Evolutionary conservation across 2,797 vertebrate species (phyloP).

Genomic region (Eulemur rubriventer): DNA sequence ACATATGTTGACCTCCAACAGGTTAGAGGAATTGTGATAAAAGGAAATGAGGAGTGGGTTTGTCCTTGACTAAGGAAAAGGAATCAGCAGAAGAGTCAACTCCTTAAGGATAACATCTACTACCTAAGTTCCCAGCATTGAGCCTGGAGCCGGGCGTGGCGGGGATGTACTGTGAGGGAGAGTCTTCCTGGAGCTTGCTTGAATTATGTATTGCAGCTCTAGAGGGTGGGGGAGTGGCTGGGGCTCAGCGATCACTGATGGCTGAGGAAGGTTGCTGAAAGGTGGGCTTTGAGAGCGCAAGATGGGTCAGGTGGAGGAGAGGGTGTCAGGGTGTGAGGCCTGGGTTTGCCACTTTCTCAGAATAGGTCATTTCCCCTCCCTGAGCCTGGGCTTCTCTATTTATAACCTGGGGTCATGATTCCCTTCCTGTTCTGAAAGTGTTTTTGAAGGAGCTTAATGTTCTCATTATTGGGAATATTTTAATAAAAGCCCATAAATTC

Average conservation of each 20-base stretch:
- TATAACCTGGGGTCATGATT: neutral
- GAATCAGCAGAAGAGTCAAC: neutral
- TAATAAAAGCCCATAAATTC: neutral
- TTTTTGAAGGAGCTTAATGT: neutral
- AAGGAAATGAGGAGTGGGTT: neutral
- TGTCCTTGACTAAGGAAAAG: neutral
- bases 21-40: neutral
- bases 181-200: accelerated
- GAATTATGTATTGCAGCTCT: too few relatives aligned
- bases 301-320: neutral
- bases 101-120: neutral
- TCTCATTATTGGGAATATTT: neutral
- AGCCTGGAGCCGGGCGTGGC: neutral
- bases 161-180: too few relatives aligned
- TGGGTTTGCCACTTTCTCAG: neutral
- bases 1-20: neutral
- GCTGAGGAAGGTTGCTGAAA: neutral
- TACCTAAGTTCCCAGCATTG: neutral
- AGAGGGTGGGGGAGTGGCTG: neutral
- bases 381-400: neutral
- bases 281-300: neutral
- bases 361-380: neutral
- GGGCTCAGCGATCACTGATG: neutral
- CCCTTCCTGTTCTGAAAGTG: neutral
- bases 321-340: neutral